Evolutionary conservation across 2,888 invertebrate genomes (phyloP).

Genomic region (Ormia ochracea): DNA sequence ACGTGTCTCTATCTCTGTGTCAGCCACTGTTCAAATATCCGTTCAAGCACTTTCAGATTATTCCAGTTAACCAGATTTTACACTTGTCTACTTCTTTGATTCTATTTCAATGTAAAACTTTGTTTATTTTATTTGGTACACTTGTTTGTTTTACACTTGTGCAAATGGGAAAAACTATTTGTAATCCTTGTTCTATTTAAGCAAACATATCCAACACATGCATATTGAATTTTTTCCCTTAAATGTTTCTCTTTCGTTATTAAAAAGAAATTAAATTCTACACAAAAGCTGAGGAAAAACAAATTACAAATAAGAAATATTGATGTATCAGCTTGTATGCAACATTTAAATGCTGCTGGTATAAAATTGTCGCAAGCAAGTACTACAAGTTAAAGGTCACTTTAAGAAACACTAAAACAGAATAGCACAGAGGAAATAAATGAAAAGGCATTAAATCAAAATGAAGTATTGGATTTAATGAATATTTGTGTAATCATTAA

Average conservation of each 20-base stretch:
- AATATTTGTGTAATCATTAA: not conserved
- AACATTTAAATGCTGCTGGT: slow-evolving; percentile 35
- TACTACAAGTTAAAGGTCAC: slow-evolving; percentile 44
- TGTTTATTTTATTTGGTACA: slow-evolving; percentile 50
- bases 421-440: not conserved
- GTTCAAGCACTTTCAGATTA: not conserved
- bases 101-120: slow-evolving; percentile 29
- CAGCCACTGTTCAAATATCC: not conserved
- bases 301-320: slow-evolving; percentile 23
- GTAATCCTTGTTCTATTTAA: slow-evolving; percentile 11
- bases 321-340: slow-evolving; percentile 7
- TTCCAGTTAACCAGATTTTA: not conserved
- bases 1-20: not conserved
- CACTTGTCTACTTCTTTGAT: not conserved
- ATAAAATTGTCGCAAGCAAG: slow-evolving; percentile 44
- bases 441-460: no score
- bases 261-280: slow-evolving; percentile 7
- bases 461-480: slow-evolving; percentile 7
- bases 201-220: slow-evolving; percentile 45
- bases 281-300: not conserved
- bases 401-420: not conserved
- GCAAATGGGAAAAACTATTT: slow-evolving; percentile 1
- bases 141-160: slow-evolving; percentile 26
- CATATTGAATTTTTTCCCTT: not conserved
- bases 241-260: not conserved